Conservation (phyloP, 1,140 invertebrate genomes). For the Atta colombica region DNA sequence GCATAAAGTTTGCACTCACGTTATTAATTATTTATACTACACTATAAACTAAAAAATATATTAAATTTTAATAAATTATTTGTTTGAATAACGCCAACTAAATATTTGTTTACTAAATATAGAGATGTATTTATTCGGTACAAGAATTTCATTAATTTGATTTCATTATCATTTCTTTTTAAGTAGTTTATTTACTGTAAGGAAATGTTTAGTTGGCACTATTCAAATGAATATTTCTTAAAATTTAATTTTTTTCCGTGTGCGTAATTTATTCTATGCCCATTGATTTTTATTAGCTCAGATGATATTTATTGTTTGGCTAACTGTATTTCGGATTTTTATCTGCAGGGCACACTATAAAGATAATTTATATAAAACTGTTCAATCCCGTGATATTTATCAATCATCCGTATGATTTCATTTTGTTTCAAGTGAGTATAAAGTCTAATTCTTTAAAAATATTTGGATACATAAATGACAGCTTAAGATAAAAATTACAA, state of each 20-base stretch:
- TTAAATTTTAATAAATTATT: too few relatives aligned
- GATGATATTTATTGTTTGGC: not conserved
- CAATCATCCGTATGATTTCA: not conserved
- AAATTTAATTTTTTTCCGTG: too few relatives aligned
- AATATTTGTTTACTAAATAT: too few relatives aligned
- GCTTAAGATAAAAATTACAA: not conserved
- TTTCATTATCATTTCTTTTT: too few relatives aligned
- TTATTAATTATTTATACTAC: not conserved
- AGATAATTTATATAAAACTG: constrained; percentile 3
- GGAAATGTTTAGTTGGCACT: too few relatives aligned
- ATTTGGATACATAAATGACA: not conserved
- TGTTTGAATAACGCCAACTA: too few relatives aligned
- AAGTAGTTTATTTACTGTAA: too few relatives aligned
- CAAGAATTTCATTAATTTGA: too few relatives aligned
- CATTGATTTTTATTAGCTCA: not conserved
- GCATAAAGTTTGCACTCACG: not conserved
- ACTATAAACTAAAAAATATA: not conserved
- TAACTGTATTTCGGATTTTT: not conserved
- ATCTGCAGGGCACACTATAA: not conserved
- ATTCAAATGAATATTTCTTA: too few relatives aligned
- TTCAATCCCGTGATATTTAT: not conserved
- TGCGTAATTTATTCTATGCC: not conserved
- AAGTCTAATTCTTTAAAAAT: not conserved
- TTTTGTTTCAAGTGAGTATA: not conserved
- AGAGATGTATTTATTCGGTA: too few relatives aligned